Base-by-base conservation (phyloP, 2,888 invertebrate species). In the Caenorhabditis sinica region DNA sequence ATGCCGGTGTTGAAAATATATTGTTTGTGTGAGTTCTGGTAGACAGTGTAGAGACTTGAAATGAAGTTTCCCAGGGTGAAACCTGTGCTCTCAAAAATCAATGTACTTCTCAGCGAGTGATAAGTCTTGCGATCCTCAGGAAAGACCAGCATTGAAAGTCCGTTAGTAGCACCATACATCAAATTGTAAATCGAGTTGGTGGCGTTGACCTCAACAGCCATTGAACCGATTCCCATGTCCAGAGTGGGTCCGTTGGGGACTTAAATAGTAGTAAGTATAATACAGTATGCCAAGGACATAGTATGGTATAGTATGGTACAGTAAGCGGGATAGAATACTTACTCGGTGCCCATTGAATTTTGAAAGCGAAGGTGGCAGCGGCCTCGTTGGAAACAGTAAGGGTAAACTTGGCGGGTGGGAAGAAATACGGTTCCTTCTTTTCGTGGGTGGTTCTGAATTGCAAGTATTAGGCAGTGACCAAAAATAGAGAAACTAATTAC, bases 341-440 rank as follows among this genome's bases (percentile, higher is more conserved):
- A 76, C 76, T 17, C n/a, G 45, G 33, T 1, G 15, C 8, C 76
- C 76, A 76, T 1, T 33, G 36, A 15, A 76, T 58, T 36, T 76
- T 68, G 76, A 76, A 76, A 6, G 33, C 76, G n/a, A 76, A 68
- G 8, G 36, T 51, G 17, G 68, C 49, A 2, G 20, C 49, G 6
- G n/a, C 76, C 9, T 69, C 68, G 25, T 45, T 69, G 25, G 36
- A 36, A 2, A 76, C 60, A 20, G 43, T 23, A 9, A 76, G 36
- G 0, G 76, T 76, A 36, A 76, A 68, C 49, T 76, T 76, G 20
- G 66, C 25, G 3, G 58, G 17, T 17, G 68, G 76, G 61, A 68
- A 68, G 51, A 33, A 68, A n/a, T 53, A 68, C 1, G 68, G 68
- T 15, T 68, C 51, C 36, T 25, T 68, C 11, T 33, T 36, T 30